phyloP scores from a whole-genome alignment of 2,113 vertebrate genomes.

The Plotosus lineatus region DNA sequence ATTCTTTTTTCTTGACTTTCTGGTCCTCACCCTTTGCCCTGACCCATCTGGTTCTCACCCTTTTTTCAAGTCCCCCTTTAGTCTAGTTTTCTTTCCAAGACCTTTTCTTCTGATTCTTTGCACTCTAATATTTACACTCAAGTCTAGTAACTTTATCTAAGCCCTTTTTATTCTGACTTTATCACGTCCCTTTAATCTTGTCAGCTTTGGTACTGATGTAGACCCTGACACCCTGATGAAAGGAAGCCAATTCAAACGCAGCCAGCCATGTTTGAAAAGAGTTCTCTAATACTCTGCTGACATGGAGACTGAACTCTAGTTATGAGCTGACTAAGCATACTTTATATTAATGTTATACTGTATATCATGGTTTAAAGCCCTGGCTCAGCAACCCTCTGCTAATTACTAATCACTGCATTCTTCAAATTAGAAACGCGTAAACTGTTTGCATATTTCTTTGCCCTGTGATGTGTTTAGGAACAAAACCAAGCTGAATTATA shows the following conservation, averaged over 20 bases:
- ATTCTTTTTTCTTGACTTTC: background rate
- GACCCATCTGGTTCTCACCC: background rate
- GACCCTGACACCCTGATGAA: background rate
- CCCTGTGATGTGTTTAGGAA: background rate
- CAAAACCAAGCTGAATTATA: background rate
- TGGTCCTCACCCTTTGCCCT: background rate
- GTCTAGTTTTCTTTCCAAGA: background rate
- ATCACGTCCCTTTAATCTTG: background rate
- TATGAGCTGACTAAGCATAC: background rate
- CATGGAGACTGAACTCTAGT: too few relatives aligned
- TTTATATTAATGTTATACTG: background rate
- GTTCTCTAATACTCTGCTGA: background rate
- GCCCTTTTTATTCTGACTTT: background rate
- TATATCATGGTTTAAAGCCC: background rate
- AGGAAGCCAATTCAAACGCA: background rate
- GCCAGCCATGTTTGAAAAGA: background rate
- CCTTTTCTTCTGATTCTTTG: background rate
- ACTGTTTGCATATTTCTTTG: background rate
- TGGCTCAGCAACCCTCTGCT: background rate
- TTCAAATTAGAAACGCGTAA: background rate
- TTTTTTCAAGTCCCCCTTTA: background rate
- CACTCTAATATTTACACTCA: too few relatives aligned
- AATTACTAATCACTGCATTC: background rate
- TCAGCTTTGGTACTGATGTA: background rate
- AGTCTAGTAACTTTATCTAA: background rate